phyloP scores from a whole-genome alignment of 2,113 vertebrate genomes.

The Bos taurus region DNA sequence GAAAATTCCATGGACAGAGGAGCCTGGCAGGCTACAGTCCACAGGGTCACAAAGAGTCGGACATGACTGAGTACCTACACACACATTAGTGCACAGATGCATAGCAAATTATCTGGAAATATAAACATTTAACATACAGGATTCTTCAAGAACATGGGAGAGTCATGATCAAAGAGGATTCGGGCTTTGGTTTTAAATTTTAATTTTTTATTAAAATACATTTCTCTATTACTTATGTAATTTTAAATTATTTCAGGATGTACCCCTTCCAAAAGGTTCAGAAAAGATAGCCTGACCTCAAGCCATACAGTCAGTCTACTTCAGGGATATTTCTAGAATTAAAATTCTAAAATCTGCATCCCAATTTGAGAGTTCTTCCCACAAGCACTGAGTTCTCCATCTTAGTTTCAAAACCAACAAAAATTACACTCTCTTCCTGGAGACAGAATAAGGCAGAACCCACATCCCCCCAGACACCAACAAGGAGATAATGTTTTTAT shows the following conservation, averaged over 20 bases:
- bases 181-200: neutral
- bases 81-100: neutral
- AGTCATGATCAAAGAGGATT: neutral
- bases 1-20: neutral
- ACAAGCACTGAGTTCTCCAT: neutral
- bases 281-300: neutral
- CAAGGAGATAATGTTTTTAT: neutral
- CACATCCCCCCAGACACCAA: neutral
- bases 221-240: neutral
- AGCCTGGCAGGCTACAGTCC: neutral
- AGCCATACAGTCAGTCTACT: neutral
- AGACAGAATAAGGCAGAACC: neutral
- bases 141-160: too few relatives aligned
- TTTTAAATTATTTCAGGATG: neutral
- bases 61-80: neutral
- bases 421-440: neutral
- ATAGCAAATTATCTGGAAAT: neutral
- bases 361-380: neutral
- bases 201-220: neutral
- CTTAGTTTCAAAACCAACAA: neutral
- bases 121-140: neutral
- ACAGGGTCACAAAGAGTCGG: neutral
- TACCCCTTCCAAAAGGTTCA: neutral
- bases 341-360: neutral
- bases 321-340: neutral